Percentiles rank a stretch among this genome's conserved stretches.
phyloP scores from a whole-genome alignment of 2,797 vertebrate genomes.

The Urophycis tenuis region DNA sequence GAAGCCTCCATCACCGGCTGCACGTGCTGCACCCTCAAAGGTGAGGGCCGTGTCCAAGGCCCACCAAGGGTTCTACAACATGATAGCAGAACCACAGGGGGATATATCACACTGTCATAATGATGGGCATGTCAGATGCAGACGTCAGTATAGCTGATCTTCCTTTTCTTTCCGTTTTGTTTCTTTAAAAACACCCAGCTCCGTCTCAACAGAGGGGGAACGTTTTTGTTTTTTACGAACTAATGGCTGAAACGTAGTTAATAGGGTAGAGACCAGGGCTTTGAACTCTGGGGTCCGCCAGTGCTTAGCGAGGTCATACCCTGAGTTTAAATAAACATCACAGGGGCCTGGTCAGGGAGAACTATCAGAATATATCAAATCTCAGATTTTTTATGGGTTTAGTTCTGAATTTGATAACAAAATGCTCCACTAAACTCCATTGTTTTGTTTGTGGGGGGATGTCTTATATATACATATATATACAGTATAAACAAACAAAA shows the following conservation, averaged over 20 bases:
- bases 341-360: slow-evolving; percentile 14
- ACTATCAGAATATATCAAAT: slow-evolving; percentile 3
- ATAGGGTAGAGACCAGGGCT: slow-evolving; percentile 72
- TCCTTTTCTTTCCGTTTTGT: not conserved
- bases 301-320: slow-evolving; percentile 60
- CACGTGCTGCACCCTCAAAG: slow-evolving; percentile 50
- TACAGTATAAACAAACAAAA: not conserved
- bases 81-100: slow-evolving; percentile 24
- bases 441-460: not conserved
- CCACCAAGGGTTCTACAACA: slow-evolving; percentile 23
- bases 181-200: not conserved
- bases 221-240: slow-evolving; percentile 12
- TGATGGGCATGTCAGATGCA: not conserved
- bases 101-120: not conserved
- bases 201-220: not conserved
- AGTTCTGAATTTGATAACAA: not conserved
- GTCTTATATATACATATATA: not conserved
- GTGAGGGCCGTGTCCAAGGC: slow-evolving; percentile 31
- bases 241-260: slow-evolving; percentile 79
- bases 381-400: not conserved
- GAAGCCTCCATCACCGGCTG: slow-evolving; percentile 48
- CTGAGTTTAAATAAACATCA: slow-evolving; percentile 39
- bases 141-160: not conserved
- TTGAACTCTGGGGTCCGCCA: slow-evolving; percentile 59
- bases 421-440: not conserved